Evolutionary conservation across 1,140 invertebrate species (phyloP).

Genomic region (Platyscapa corneri): DNA sequence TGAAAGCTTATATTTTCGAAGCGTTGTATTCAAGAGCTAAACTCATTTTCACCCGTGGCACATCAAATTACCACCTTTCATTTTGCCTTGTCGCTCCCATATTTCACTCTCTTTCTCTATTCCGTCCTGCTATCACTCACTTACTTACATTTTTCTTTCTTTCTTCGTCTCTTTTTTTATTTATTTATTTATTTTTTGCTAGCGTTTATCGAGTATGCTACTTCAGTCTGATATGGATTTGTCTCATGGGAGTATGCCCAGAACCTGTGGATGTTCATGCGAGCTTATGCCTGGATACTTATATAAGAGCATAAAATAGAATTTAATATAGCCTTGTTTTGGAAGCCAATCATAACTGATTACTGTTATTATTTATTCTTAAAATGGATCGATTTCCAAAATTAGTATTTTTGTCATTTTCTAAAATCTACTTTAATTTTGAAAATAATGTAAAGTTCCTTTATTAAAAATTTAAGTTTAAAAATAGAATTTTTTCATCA

Average conservation of each 20-base stretch:
- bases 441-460: background rate
- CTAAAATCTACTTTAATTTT: background rate
- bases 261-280: background rate
- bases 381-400: background rate
- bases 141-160: background rate
- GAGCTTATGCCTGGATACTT: background rate
- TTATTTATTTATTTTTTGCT: background rate
- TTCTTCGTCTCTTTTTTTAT: background rate
- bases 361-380: background rate
- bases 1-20: background rate
- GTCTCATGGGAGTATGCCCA: background rate
- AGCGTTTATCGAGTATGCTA: background rate
- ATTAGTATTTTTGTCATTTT: background rate
- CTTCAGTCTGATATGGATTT: background rate
- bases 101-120: background rate
- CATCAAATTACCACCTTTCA: conserved; percentile 36
- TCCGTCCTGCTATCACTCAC: background rate
- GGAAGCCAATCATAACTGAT: background rate
- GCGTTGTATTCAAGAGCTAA: conserved; percentile 23
- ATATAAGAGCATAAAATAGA: background rate
- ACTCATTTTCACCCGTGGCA: conserved; percentile 31
- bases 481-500: background rate
- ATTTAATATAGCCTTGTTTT: background rate
- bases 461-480: background rate
- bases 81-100: background rate